Base-by-base conservation (phyloP, 2,888 invertebrate species). In the Mellilla xanthometata region DNA sequence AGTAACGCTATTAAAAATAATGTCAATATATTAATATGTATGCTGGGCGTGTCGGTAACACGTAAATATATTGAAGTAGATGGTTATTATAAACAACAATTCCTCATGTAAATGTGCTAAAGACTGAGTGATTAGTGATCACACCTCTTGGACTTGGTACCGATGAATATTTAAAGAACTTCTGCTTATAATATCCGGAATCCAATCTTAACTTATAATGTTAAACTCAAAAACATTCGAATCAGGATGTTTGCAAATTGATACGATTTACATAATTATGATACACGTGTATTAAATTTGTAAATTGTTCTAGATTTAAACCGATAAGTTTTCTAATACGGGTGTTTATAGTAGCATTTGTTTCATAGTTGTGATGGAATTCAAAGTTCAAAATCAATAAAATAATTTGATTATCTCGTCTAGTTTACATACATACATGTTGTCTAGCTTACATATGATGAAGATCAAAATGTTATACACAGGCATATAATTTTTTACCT, bases 1-100 rank as follows among this genome's bases (percentile, higher is more conserved):
- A 40, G 41, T 55, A 58, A 46, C 43, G 42, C 15, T 42, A 52
- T 39, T 27, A 3, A 5, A 11, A 6, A 48, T 48, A 36, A 24
- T 54, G 51, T 58, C 45, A 53, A 46, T 49, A 49, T 46, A 52
- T 55, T 40, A 54, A 54, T 46, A 46, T 41, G 33, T 42, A 45
- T 44, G 41, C 31, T 34, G 28, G 31, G 7, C n/a, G 8, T 7
- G 3, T 19, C 19, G 24, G 7, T 24, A 24, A 2, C 24, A 24
- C 4, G 24, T 3, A 24, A n/a, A 1, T 8, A n/a, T 19, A 1
- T 44, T 40, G 27, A 52, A 36, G 38, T 12, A 28, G 39, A 13
- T 30, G 31, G 34, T 35, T 42, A 33, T 31, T 31, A 23, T 45
- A 43, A 39, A 39, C 33, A 28, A 38, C 32, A 50, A 38, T 36